Evolutionary conservation across 2,113 vertebrate genomes (phyloP), one percentile per base, ranked within the genome.

Genomic region (Chamaetylas fuelleborni): DNA sequence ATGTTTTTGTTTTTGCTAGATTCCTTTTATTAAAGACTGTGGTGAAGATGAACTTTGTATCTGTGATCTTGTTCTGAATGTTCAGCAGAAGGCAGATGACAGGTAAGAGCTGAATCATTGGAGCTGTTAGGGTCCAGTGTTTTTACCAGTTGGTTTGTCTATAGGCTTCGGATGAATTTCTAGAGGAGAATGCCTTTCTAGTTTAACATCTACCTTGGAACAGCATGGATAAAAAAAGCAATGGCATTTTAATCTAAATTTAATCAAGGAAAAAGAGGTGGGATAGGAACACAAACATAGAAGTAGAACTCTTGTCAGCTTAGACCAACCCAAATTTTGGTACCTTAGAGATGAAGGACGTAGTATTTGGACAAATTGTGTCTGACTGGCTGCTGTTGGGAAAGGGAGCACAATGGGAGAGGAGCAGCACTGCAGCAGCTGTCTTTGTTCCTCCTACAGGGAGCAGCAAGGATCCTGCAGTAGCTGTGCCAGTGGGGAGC

Each of bases 11-110:
- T 53, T 81, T 93, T 84, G 71, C 5, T 86, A 99, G 99, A 97
- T 99, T 81, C 99, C 99, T 64, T 99, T 99, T 90, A 95, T 98
- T 13, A 99, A 99, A 97, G 98, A 99, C 53, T 99, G 99, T 76
- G 99, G 98, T 57, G 97, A 98, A 26, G 99, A 99, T 92, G 98
- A 99, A 15, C 86, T 98, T 66, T 99, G 99, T 88, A 83, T 97
- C 47, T 98, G 98, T 70, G 98, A 99, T 86, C 98, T 99, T 80
- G 97, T 98, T 90, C 97, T 99, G 62, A 97, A 93, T 14, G 98
- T 98, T 92, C 98, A 97, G n/a, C 97, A 54, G 58, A 97, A 96
- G 78, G 96, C 95, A 77, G 78, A 56, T 79, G 90, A 81, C 14
- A 89, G 98, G 99, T 99, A 97, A 96, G 97, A 96, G 6, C n/a